Conservation (phyloP, 2,797 vertebrate genomes). For the Momotus momota region DNA sequence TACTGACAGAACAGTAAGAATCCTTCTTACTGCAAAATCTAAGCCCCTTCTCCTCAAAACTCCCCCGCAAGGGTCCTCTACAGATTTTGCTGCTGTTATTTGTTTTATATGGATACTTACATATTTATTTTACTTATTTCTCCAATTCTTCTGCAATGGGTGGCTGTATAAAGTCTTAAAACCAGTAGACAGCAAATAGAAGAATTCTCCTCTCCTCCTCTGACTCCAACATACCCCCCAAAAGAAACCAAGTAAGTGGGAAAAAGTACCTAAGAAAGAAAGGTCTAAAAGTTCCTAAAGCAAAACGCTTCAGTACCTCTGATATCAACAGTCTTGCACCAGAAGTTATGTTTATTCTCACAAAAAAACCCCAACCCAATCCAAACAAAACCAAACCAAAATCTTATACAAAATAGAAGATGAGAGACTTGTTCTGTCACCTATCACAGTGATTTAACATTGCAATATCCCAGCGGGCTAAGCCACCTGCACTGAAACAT, state of each 20-base stretch:
- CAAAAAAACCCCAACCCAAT: background rate
- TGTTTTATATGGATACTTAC: background rate
- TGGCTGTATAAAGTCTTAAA: background rate
- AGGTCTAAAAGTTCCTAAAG: background rate
- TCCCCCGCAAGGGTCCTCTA: background rate
- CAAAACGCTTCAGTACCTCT: background rate
- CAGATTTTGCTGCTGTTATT: background rate
- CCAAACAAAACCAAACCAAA: constrained; percentile 9
- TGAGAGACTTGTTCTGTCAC: constrained; percentile 49
- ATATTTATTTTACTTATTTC: background rate
- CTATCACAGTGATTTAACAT: constrained; percentile 48
- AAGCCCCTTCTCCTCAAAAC: background rate
- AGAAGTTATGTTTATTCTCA: constrained; percentile 9
- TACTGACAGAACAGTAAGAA: too few relatives aligned
- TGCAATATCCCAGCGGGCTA: constrained; percentile 40
- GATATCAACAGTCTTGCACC: background rate
- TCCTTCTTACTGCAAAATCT: background rate
- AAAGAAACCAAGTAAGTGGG: background rate
- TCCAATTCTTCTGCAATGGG: background rate
- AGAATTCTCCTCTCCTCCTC: background rate
- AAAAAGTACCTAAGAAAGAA: background rate
- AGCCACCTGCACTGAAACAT: constrained; percentile 64
- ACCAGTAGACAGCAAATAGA: background rate
- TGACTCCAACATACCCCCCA: background rate
- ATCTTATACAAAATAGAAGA: background rate